phyloP scores from a whole-genome alignment of 2,797 vertebrate species.

The Rhodeus uyekii region DNA sequence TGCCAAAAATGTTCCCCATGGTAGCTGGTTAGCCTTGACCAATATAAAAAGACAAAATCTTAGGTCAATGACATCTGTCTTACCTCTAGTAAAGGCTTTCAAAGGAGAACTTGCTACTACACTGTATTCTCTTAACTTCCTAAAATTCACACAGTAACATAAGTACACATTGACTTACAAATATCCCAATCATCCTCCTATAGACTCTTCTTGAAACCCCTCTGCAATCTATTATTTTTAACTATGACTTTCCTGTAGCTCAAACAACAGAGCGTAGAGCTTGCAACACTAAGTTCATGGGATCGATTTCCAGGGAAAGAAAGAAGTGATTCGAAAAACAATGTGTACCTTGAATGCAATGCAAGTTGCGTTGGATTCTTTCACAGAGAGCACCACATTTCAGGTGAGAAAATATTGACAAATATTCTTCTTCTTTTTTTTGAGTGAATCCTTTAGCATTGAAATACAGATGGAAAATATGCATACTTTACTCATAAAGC shows the following conservation, averaged over 20 bases:
- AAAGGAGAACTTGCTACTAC: neutral
- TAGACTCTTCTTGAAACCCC: slow-evolving; percentile 17
- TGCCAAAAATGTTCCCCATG: slow-evolving; percentile 97
- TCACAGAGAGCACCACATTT: slow-evolving; percentile 10
- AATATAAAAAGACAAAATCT: slow-evolving; percentile 32
- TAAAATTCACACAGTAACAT: neutral
- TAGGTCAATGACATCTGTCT: neutral
- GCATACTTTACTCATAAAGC: slow-evolving; percentile 56
- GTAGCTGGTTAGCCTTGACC: slow-evolving; percentile 61
- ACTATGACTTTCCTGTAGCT: too few species aligned
- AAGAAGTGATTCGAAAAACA: too few species aligned
- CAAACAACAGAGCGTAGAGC: too few species aligned
- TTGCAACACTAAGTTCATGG: too few species aligned
- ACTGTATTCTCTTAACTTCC: neutral
- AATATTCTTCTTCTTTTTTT: neutral
- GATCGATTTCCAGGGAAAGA: too few species aligned
- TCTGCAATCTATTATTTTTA: neutral
- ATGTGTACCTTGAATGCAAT: too few species aligned
- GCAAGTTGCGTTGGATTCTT: too few species aligned
- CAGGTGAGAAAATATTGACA: neutral
- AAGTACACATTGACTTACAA: neutral
- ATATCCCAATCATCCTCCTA: neutral
- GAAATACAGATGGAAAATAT: slow-evolving; percentile 42
- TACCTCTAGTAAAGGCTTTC: neutral
- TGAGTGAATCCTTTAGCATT: slow-evolving; percentile 38